These are phyloP conservation scores for Montipora capitata DNA, from an alignment of 92 coral and sea anemone genomes.

Conservation along the genomic window DNA sequence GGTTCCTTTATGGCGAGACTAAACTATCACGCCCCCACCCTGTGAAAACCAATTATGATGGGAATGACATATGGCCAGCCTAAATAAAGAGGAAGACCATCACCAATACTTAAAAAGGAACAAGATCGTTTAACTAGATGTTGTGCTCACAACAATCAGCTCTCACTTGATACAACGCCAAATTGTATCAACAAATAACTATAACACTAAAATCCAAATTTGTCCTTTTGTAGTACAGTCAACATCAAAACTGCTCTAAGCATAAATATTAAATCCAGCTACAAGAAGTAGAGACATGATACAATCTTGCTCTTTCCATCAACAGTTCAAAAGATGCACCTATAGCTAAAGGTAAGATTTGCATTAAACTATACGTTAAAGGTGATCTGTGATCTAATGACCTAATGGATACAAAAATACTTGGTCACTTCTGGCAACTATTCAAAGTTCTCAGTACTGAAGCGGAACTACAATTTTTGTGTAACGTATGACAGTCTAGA, in stretches of 20 bases:
- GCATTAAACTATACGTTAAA: neutral
- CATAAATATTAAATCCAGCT: neutral
- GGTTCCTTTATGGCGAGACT: neutral
- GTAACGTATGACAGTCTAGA: neutral
- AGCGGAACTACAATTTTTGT: neutral
- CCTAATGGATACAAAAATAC: neutral
- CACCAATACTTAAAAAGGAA: too few relatives aligned
- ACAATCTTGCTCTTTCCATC: neutral
- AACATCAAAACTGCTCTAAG: neutral
- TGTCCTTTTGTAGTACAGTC: neutral
- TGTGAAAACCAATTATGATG: neutral
- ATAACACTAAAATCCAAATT: neutral
- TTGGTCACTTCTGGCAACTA: too few relatives aligned
- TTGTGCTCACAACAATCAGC: neutral
- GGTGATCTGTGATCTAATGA: neutral
- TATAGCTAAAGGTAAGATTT: neutral
- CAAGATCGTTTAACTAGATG: neutral
- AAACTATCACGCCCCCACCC: neutral
- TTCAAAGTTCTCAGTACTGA: neutral
- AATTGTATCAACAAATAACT: neutral
- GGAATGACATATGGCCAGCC: neutral
- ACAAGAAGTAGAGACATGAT: neutral
- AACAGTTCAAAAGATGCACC: neutral
- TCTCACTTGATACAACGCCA: neutral
- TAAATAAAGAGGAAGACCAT: neutral